Evolutionary conservation across 1,140 invertebrate species (phyloP), one percentile per base, ranked within the genome.

Genomic region (Papilio polytes): DNA sequence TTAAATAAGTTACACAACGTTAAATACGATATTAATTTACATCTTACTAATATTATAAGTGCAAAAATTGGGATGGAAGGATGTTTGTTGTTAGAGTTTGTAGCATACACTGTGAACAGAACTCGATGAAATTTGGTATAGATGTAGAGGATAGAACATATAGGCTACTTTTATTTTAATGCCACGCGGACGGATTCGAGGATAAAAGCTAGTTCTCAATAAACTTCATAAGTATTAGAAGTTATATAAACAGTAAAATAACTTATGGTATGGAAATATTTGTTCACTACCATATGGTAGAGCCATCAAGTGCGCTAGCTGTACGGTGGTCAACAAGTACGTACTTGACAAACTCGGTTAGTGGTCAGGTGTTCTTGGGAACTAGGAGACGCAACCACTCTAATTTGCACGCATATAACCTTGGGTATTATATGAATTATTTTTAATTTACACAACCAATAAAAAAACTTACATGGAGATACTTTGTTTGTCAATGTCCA

Each of bases 321-420:
- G 22, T 31, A 70, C 15, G 63, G 59, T 63, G 59, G 63, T 70
- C 26, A 31, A 7, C 26, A 15, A 70, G 63, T n/a, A 66, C 59
- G 26, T 12, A 70, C 63, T 70, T 15, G 22, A 70, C 12, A 15
- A 70, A 36, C 63, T 70, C 63, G 63, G 63, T 66, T 26, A 66
- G 63, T 31, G 22, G 59, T 66, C 63, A 70, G 63, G 63, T 70
- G 59, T 26, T 22, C 59, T 63, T 63, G 59, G 63, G 22, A 70
- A 70, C 22, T 70, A 70, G 63, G 63, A 31, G 18, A 70, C 31
- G 26, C 63, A 70, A 70, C 22, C 63, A 70, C 59, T 26, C 9
- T 22, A 26, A 63, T 12, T 26, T 31, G 26, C 22, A 18, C 12
- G 12, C 4, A 70, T 70, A 31, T 31, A 18, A 56, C 18, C 18